phyloP scores from a whole-genome alignment of 2,888 invertebrate genomes.

The Lapara coniferarum region DNA sequence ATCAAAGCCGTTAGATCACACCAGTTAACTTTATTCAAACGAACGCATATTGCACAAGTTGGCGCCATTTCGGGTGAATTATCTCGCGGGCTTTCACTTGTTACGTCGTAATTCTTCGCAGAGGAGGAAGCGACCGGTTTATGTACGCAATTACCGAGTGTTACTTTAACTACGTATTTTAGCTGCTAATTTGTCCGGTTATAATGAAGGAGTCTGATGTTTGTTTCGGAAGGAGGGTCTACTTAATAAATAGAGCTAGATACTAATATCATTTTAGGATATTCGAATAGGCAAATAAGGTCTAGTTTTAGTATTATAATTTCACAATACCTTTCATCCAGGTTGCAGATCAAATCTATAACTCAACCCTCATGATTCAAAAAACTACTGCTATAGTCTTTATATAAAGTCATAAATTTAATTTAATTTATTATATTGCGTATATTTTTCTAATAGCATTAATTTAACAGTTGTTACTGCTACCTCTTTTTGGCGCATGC shows the following conservation, averaged over 20 bases:
- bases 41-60: slow-evolving; percentile 13
- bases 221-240: too few relatives aligned
- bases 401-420: too few relatives aligned
- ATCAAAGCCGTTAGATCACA: neutral
- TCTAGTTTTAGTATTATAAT: neutral
- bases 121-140: neutral
- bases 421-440: too few relatives aligned
- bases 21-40: slow-evolving; percentile 5
- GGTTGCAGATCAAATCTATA: too few relatives aligned
- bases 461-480: too few relatives aligned
- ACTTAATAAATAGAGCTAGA: too few relatives aligned
- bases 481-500: too few relatives aligned
- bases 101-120: slow-evolving; percentile 16
- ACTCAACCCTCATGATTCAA: too few relatives aligned
- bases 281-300: neutral
- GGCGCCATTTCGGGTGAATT: neutral
- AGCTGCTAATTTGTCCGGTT: neutral
- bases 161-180: neutral
- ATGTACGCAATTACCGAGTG: neutral
- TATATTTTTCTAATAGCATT: too few relatives aligned
- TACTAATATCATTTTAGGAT: neutral
- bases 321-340: neutral
- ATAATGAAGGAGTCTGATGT: neutral
- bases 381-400: too few relatives aligned
- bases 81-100: slow-evolving; percentile 13